Evolutionary conservation across 2,797 vertebrate genomes (phyloP), one percentile per base, ranked within the genome.

Genomic region (Mus minutoides): DNA sequence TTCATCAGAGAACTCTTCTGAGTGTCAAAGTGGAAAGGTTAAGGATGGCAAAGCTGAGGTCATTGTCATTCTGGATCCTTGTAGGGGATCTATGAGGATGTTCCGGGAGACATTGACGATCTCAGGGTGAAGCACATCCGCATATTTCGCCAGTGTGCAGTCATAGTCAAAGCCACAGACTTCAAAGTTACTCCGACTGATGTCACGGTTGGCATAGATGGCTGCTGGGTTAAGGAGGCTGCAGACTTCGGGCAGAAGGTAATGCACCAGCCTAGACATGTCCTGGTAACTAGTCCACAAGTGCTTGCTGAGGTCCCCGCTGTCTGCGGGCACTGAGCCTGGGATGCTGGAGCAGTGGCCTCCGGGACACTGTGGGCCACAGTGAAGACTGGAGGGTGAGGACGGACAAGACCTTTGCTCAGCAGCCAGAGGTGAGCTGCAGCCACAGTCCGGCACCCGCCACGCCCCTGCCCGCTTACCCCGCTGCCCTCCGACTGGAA

Each of bases 1-100:
- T 99, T 99, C 99, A 99, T 99, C 96, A 99, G 98, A 73, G 99
- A 98, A 91, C 98, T 98, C 98, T 99, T 99, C 91, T 98, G 98
- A 71, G 99, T 98, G 93, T 99, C 99, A 10, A 99, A 99, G 97
- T 99, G 98, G 88, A 99, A 46, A 46, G 98, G 7, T 98, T 98
- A 3, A 98, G 98, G 94, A 99, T 99, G 78, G 98, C 99, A 97
- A 99, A 99, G 52, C 97, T 98, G 60, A 98, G 98, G 95, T 98
- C 98, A 91, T 99, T 99, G 87, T 99, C 98, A 62, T 99, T 99
- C 91, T 98, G 98, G 92, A 99, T 98, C 5, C 97, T 98, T 91
- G 98, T 98, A 29, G 99, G 99, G 96, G 98, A 49, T 99, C 98
- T 88, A 99, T 97, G 34, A 99, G 97, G 97, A 99, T 98, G 96